Evolutionary conservation across 37 sponge, comb jelly and placozoan species (phyloP), one percentile per base, ranked within the genome.

Genomic region (Spongia lamella): DNA sequence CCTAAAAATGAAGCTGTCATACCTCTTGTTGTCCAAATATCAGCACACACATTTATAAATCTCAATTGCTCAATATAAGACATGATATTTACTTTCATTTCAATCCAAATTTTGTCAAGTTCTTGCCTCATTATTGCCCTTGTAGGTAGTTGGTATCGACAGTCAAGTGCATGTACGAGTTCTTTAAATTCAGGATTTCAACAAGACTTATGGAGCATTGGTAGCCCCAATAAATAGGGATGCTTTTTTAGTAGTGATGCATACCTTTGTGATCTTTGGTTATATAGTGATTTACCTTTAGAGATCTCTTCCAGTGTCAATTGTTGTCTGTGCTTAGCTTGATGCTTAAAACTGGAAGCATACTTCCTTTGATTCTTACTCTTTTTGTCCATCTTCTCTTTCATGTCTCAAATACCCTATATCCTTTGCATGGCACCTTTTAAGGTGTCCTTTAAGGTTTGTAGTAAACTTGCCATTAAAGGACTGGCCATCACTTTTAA

Each of bases 1-100:
- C 76, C 76, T 13, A 72, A 25, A 38, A 25, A 72, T 55, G 73
- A 72, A 56, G 73, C 39, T 6, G 63, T 61, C 31, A 75, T 38
- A 14, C 63, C 76, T 35, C 38, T 58, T 30, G 60, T 75, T 4
- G 59, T 26, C 76, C 76, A 75, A 7, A 75, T 35, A 60, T 75
- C 76, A 37, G 63, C 43, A n/a, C n/a, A n/a, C n/a, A n/a, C n/a
- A n/a, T n/a, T n/a, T n/a, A n/a, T n/a, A n/a, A n/a, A n/a, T n/a
- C n/a, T 11, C 2, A 52, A 63, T 11, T 61, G 3, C 25, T 32
- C 19, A 7, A 75, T 32, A 30, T 11, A 36, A 27, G 39, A 14
- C 22, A 50, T 40, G 7, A 75, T 15, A 7, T 75, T 75, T 17
- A 25, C 24, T 38, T 55, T 75, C 38, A 75, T n/a, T 27, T 75